Conservation (phyloP, 2,113 vertebrate genomes). For the Malurus melanocephalus region DNA sequence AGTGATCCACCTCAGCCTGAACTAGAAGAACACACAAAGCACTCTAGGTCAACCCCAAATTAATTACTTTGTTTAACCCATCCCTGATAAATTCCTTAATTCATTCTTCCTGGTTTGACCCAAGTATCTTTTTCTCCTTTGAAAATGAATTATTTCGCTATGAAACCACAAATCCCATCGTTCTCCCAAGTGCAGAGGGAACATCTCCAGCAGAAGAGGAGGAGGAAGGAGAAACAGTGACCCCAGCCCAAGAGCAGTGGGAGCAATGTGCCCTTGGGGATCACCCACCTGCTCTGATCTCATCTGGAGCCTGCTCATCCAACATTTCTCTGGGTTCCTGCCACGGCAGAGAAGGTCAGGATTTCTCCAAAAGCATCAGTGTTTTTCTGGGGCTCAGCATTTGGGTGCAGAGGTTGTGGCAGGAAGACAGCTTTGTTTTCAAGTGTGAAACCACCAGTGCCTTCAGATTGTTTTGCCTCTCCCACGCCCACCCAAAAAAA, state of each 20-base stretch:
- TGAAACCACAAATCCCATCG: not conserved
- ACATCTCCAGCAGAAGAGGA: not conserved
- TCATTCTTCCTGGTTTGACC: not conserved
- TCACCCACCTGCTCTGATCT: not conserved
- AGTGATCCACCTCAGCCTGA: not conserved
- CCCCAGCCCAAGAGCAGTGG: rapidly evolving
- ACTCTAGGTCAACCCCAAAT: not conserved
- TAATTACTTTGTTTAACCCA: not conserved
- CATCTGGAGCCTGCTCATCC: not conserved
- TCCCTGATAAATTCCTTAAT: not conserved
- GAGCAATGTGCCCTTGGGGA: rapidly evolving
- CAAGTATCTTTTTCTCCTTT: not conserved
- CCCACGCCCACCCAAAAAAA: rapidly evolving
- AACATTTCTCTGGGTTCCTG: not conserved
- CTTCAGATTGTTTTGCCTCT: not conserved
- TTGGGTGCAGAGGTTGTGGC: not conserved
- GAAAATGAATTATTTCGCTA: not conserved
- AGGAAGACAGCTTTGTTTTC: not conserved
- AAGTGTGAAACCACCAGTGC: not conserved
- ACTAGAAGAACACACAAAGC: not conserved
- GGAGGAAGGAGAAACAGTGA: not conserved
- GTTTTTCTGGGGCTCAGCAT: not conserved
- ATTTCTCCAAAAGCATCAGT: not conserved
- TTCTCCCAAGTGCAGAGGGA: not conserved
- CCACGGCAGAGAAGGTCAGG: not conserved